Percentiles rank a stretch among this genome's conserved stretches.
phyloP scores from a whole-genome alignment of 2,113 vertebrate genomes.

The Isurus oxyrinchus region DNA sequence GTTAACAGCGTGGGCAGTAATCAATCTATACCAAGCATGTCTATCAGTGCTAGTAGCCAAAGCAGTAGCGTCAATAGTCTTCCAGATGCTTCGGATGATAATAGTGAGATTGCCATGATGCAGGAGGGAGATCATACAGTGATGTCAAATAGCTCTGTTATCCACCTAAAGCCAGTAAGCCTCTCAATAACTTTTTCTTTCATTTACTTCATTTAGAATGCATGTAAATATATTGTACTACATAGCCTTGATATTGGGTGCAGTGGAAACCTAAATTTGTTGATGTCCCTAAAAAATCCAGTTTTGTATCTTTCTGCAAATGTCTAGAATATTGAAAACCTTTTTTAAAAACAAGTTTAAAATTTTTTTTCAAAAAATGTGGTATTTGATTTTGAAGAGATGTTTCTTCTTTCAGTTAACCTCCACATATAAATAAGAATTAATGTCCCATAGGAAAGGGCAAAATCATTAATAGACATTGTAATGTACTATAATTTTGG shows the following conservation, averaged over 20 bases:
- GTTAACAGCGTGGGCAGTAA: conserved; percentile 98
- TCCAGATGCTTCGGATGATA: conserved; percentile 85
- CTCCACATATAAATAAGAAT: background rate
- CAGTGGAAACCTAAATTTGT: background rate
- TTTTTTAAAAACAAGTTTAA: background rate
- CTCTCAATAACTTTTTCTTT: background rate
- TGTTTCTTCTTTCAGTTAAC: background rate
- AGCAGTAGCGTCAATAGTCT: conserved; percentile 98
- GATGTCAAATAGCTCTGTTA: conserved; percentile 96
- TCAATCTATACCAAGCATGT: conserved; percentile 98
- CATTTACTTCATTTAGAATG: background rate
- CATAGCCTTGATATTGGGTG: background rate
- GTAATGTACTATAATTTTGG: background rate
- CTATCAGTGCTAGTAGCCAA: conserved; percentile 98
- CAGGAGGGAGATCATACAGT: conserved; percentile 88
- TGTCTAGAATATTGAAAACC: background rate
- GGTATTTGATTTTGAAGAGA: background rate
- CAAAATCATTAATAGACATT: background rate
- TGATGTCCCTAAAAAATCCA: background rate
- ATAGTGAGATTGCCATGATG: conserved; percentile 88
- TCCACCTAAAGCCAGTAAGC: conserved; percentile 87
- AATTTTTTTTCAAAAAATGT: background rate
- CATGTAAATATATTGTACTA: background rate
- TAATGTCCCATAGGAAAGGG: background rate
- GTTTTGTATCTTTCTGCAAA: background rate